phyloP scores from a whole-genome alignment of 2,113 vertebrate species.

The Platysternon megacephalum region DNA sequence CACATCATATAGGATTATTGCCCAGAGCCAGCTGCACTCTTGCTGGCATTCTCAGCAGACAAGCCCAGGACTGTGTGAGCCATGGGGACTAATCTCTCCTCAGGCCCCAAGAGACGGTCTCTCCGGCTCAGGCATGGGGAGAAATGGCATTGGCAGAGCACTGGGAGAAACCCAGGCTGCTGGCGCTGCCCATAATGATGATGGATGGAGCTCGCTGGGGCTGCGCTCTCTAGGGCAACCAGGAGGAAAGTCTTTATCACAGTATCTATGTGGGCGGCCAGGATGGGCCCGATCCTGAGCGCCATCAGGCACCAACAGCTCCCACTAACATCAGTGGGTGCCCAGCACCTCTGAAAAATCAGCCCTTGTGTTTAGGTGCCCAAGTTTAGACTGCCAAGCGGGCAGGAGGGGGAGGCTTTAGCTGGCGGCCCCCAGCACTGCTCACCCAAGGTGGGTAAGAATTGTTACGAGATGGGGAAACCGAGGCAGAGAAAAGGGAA shows the following conservation, averaged over 20 bases:
- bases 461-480: background rate
- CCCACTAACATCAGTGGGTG: background rate
- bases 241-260: background rate
- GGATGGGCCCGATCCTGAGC: background rate
- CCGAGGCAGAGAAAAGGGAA: background rate
- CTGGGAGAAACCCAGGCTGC: background rate
- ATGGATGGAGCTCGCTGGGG: accelerated
- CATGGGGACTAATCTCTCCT: no score
- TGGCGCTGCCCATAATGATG: accelerated
- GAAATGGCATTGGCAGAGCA: background rate
- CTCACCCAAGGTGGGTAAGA: background rate
- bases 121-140: background rate
- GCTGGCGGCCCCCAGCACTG: background rate
- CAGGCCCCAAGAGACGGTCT: no score
- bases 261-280: background rate
- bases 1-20: no score
- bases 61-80: no score
- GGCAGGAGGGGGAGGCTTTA: no score
- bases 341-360: background rate
- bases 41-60: no score
- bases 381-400: no score
- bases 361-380: background rate
- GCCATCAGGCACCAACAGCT: background rate
- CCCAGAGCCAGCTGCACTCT: no score
- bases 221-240: accelerated